Conservation (phyloP, 2,888 invertebrate genomes). For the Sinohyriopsis cumingii region DNA sequence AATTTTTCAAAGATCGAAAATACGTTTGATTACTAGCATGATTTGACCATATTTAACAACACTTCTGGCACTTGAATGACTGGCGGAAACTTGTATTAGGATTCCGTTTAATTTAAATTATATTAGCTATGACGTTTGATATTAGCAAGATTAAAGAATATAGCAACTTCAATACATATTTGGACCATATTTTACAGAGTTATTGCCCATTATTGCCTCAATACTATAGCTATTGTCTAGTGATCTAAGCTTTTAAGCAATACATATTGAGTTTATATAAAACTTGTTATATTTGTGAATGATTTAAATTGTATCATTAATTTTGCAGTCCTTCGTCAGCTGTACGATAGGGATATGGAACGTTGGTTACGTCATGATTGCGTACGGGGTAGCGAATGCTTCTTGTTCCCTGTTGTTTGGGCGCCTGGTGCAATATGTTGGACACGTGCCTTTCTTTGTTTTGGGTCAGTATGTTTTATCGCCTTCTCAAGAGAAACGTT, state of each 20-base stretch:
- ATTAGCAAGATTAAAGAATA: too few species aligned
- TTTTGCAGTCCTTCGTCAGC: constrained; percentile 61
- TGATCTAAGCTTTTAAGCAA: background rate
- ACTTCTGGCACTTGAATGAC: too few species aligned
- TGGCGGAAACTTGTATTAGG: too few species aligned
- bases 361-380: constrained; percentile 67
- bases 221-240: too few species aligned
- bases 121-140: too few species aligned
- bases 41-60: too few species aligned
- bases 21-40: too few species aligned
- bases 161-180: too few species aligned
- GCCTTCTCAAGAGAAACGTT: background rate
- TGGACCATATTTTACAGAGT: too few species aligned
- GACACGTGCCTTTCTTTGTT: constrained; percentile 65
- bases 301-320: background rate
- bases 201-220: too few species aligned
- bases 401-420: constrained; percentile 63
- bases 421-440: constrained; percentile 61
- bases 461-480: constrained; percentile 17
- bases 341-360: constrained; percentile 68
- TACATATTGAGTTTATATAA: background rate
- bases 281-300: background rate
- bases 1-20: too few species aligned
- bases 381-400: constrained; percentile 66
- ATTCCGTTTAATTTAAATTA: too few species aligned